Conservation (phyloP, 2,113 vertebrate genomes). For the Nycticorax nycticorax region DNA sequence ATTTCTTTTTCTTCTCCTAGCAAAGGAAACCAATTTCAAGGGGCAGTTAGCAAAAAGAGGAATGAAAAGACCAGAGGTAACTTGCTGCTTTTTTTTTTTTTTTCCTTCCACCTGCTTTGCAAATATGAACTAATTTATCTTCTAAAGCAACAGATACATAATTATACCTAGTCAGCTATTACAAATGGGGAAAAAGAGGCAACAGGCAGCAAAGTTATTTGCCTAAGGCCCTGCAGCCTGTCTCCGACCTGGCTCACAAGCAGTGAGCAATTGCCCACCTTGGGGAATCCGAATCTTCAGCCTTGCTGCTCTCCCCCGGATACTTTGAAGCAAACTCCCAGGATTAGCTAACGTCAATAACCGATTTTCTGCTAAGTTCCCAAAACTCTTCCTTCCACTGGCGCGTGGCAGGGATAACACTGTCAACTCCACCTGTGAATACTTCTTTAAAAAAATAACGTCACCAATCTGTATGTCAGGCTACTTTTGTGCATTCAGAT, state of each 20-base stretch:
- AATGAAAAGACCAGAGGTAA: not conserved
- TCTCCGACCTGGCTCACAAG: not conserved
- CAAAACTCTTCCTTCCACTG: not conserved
- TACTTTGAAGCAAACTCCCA: not conserved
- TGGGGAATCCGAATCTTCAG: not conserved
- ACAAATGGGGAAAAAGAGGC: slow-evolving; percentile 19
- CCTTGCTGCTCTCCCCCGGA: not conserved
- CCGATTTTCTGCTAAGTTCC: not conserved
- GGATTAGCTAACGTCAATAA: not conserved
- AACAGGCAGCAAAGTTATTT: slow-evolving; percentile 33
- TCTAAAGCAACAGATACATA: slow-evolving; percentile 20
- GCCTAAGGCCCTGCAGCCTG: not conserved
- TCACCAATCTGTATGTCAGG: not conserved
- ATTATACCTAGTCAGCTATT: slow-evolving; percentile 12
- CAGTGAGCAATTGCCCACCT: not conserved
- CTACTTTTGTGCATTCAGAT: slow-evolving; percentile 44
- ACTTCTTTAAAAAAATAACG: slow-evolving; percentile 21
- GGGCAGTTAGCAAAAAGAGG: not conserved
- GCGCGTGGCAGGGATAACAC: not conserved
- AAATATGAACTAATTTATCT: slow-evolving; percentile 48
- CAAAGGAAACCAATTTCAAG: not conserved
- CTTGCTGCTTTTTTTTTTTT: not conserved
- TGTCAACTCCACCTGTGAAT: not conserved
- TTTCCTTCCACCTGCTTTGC: not conserved
- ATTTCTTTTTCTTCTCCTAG: not conserved